phyloP scores from a whole-genome alignment of 2,888 invertebrate genomes.

The Isotomurus palustris region DNA sequence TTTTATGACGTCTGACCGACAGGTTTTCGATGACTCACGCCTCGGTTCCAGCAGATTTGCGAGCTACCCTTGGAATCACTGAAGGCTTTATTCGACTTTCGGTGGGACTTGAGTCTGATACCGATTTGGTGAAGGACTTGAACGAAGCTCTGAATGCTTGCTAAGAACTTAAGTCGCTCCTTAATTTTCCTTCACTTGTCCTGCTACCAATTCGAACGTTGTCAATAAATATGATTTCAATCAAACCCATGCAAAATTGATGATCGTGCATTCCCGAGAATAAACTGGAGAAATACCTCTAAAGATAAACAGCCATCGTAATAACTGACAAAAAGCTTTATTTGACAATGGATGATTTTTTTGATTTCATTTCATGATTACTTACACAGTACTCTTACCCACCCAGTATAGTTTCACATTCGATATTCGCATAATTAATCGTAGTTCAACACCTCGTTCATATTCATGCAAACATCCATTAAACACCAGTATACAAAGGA shows the following conservation, averaged over 20 bases:
- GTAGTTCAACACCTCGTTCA: neutral
- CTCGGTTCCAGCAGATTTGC: slow-evolving; percentile 71
- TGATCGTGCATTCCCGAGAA: too few species aligned
- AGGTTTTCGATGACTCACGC: slow-evolving; percentile 93
- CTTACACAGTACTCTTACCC: slow-evolving; percentile 7
- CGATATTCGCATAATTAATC: too few species aligned
- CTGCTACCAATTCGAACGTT: too few species aligned
- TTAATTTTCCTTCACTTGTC: too few species aligned
- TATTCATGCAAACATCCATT: slow-evolving; percentile 2
- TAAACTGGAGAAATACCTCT: too few species aligned
- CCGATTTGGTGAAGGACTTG: slow-evolving; percentile 80
- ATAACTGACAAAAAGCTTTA: slow-evolving; percentile 51
- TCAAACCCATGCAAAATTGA: too few species aligned
- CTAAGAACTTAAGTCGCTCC: too few species aligned
- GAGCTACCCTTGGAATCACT: slow-evolving; percentile 70
- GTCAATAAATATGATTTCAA: too few species aligned
- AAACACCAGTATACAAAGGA: slow-evolving; percentile 16
- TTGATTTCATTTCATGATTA: slow-evolving; percentile 15
- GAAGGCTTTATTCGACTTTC: slow-evolving; percentile 81
- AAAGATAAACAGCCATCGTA: too few species aligned
- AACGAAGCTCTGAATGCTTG: slow-evolving; percentile 66
- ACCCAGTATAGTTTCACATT: neutral
- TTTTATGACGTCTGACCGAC: too few species aligned
- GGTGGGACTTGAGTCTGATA: slow-evolving; percentile 80
- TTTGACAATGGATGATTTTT: slow-evolving; percentile 50